Base-by-base conservation (phyloP, 2,113 vertebrate species). In the Progne subis region DNA sequence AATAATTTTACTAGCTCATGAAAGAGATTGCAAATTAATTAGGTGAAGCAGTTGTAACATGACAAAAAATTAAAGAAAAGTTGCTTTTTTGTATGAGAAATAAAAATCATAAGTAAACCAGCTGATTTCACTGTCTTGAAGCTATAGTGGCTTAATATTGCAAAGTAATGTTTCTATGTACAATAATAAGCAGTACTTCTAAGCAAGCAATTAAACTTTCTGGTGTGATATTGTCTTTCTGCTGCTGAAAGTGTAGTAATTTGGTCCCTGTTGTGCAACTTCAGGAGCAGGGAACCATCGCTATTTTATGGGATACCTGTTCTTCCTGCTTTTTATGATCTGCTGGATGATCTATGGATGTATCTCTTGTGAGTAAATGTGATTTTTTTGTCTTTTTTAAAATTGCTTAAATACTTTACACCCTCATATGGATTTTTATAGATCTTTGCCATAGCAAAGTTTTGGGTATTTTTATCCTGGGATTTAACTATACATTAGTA, bases 281-380 rank as follows among this genome's bases (percentile, higher is more conserved):
- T 49, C 69, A 99, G 99, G 99, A 98, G 99, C 99, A 88, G 99
- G 99, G 80, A 99, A 99, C 96, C 99, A 99, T 96, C 98, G 99
- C 57, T 99, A 99, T 97, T 99, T 99, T 96, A 99, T 99, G 98
- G 99, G 99, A 55, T 99, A 99, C 94, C 97, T 99, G 26, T 99
- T 99, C 97, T 99, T 99, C 98, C 97, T 99, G 97, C 99, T 99
- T 89, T 99, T 99, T 96, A 99, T 99, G 99, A 99, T 99, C 98
- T 99, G 99, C 97, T 99, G 99, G 99, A 99, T 99, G 99, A 99
- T 99, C 52, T 99, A 99, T 95, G 99, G 99, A 95, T 99, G 99
- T 97, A 98, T 99, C 95, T 99, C 98, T 97, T 99, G 99, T 99
- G 95, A 99, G 99, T 98, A 96, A 31, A 88, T 88, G 50, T 50